Evolutionary conservation across 2,888 invertebrate genomes (phyloP).

Genomic region (Hymenopus coronatus): DNA sequence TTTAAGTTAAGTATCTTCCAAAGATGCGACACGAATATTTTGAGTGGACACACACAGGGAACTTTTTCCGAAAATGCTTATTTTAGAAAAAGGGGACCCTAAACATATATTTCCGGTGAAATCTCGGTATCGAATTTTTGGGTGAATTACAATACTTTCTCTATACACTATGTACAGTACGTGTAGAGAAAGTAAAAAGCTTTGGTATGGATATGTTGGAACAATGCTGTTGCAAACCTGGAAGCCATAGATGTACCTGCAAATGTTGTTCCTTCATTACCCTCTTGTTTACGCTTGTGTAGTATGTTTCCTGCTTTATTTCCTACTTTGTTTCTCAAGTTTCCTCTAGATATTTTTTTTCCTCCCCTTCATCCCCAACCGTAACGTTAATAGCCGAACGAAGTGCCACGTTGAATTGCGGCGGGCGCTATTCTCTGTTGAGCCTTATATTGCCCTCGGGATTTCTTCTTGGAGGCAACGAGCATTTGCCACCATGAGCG

Average conservation of each 20-base stretch:
- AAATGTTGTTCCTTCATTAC: background rate
- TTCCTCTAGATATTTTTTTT: background rate
- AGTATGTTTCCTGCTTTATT: background rate
- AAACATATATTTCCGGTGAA: too few relatives aligned
- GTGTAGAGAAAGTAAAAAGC: too few relatives aligned
- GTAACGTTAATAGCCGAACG: background rate
- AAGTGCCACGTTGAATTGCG: background rate
- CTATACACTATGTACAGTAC: too few relatives aligned
- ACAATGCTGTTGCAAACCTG: background rate
- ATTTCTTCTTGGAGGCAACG: background rate
- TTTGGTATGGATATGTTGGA: background rate
- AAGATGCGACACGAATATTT: too few relatives aligned
- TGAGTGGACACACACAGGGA: too few relatives aligned
- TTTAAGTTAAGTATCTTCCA: too few relatives aligned
- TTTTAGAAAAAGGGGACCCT: too few relatives aligned
- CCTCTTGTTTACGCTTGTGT: background rate
- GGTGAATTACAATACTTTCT: too few relatives aligned
- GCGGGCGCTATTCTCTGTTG: background rate
- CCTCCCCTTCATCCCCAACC: background rate
- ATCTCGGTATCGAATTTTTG: too few relatives aligned
- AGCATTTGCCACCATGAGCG: background rate
- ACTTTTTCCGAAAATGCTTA: too few relatives aligned
- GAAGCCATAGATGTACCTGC: background rate
- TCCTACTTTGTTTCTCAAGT: background rate
- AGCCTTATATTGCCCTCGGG: background rate